A percentile compares a stretch with the other conserved stretches of the same genome.
phyloP scores from a whole-genome alignment of 2,113 vertebrate species.

The Picathartes gymnocephalus region DNA sequence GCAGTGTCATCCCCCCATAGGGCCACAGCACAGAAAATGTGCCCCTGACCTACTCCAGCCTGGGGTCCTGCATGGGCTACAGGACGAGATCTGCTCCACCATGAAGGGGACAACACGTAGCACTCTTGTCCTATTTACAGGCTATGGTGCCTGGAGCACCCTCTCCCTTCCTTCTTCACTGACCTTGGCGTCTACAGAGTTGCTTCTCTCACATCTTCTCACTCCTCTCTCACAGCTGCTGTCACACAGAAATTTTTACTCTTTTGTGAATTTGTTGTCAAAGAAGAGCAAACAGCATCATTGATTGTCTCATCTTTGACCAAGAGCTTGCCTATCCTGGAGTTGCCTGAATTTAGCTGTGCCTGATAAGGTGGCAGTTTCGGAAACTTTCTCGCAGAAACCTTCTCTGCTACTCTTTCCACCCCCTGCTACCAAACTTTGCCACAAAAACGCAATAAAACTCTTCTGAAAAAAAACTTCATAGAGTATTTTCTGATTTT shows the following conservation, averaged over 20 bases:
- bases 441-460: background rate
- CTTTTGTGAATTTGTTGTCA: background rate
- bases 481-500: background rate
- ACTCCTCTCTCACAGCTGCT: background rate
- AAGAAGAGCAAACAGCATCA: background rate
- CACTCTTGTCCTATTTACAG: too few relatives aligned
- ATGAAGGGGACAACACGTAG: accelerated
- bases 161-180: background rate
- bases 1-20: accelerated
- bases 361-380: background rate
- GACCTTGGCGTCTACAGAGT: background rate
- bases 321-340: background rate
- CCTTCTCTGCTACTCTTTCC: background rate
- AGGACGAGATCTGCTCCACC: background rate
- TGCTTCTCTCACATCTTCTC: background rate
- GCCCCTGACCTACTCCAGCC: background rate
- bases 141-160: background rate
- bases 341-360: background rate
- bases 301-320: background rate
- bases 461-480: background rate
- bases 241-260: background rate
- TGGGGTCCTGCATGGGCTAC: background rate
- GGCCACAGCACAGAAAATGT: background rate
- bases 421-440: background rate
- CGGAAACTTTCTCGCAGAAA: background rate